Base-by-base conservation (phyloP, 2,888 invertebrate genomes). In the Orchesellides sinensis region DNA sequence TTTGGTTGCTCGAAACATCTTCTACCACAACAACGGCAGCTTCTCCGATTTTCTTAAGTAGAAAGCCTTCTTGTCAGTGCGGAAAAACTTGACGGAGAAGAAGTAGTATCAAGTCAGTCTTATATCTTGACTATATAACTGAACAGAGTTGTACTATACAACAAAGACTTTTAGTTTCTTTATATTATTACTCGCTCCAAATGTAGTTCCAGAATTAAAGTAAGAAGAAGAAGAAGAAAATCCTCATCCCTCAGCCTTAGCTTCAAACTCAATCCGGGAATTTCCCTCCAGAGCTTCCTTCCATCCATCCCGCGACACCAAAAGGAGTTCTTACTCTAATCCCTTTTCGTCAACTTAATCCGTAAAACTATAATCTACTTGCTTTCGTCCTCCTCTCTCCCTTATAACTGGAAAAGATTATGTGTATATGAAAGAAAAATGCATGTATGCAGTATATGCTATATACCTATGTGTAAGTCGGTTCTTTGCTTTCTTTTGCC, bases 321-420 rank as follows among this genome's bases (percentile, higher is more conserved):
- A 72, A 85, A 84, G 83, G 83, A 87, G 85, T 86, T 86, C 86
- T 87, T 87, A 86, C 87, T 88, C 86, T 87, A 87, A 88, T 88
- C 88, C 87, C 85, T 87, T 87, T 87, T 87, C 88, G 86, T 88
- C 87, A 86, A 86, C 86, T 86, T 88, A 88, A 88, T 88, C 88
- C 88, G 86, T 87, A 87, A 87, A 87, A 86, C 88, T 87, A 86
- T 87, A 88, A 88, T 88, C 88, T 88, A 87, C 87, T 88, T 86
- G 85, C 84, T 84, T n/a, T 72, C 69, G 73, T 63, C 59, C 54
- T 83, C 78, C 23, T 70, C 54, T 47, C 65, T 63, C 19, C 65
- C n/a, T n/a, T n/a, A n/a, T n/a, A n/a, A n/a, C n/a, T n/a, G 40
- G 10, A 14, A 40, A 14, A 40, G 2, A 40, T 10, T 8, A 14